Evolutionary conservation across 92 coral and sea anemone species (phyloP).

Genomic region (Blastomussa wellsi): DNA sequence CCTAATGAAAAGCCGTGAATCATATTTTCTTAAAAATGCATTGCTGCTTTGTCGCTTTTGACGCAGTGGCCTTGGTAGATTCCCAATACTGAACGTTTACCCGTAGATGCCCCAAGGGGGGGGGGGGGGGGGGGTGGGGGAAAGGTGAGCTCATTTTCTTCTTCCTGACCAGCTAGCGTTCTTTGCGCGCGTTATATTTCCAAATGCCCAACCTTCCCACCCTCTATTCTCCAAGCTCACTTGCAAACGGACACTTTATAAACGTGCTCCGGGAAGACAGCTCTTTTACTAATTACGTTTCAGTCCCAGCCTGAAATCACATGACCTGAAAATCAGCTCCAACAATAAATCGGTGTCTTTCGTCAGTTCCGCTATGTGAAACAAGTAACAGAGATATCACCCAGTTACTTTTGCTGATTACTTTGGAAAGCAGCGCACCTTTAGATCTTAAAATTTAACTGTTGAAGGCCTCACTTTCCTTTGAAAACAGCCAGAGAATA

Average conservation of each 20-base stretch:
- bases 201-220: too few species aligned
- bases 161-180: too few species aligned
- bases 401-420: neutral
- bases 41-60: neutral
- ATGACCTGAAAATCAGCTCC: neutral
- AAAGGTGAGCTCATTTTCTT: too few species aligned
- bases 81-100: neutral
- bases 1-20: neutral
- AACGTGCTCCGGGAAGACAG: too few species aligned
- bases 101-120: neutral
- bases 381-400: neutral
- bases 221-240: too few species aligned
- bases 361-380: too few species aligned
- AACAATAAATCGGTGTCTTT: too few species aligned
- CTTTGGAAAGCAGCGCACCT: neutral
- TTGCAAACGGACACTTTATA: too few species aligned
- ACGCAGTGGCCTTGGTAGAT: neutral
- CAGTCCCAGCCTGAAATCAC: conserved; percentile 10
- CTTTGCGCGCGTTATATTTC: too few species aligned
- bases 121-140: too few species aligned
- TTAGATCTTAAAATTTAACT: neutral
- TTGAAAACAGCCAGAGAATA: neutral
- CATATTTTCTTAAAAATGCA: neutral
- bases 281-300: neutral
- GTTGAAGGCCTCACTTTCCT: neutral